Conservation (phyloP, 2,113 vertebrate species). For the Glaucidium brasilianum region DNA sequence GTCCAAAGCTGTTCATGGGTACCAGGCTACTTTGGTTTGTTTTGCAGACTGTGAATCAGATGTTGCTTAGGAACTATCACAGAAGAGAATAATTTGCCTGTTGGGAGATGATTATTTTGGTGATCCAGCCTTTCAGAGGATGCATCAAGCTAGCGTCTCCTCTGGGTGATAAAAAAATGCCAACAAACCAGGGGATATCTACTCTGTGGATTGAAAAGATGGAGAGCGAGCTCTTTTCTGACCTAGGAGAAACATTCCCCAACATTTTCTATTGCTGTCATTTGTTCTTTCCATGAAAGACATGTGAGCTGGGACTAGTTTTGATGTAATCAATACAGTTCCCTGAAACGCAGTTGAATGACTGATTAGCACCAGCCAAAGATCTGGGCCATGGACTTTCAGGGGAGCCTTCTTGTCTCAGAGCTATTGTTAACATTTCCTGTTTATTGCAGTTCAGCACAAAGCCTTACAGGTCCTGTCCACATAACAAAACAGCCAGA, state of each 20-base stretch:
- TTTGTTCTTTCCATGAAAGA: not conserved
- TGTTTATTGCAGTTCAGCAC: constrained; percentile 55
- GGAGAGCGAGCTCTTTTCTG: not conserved
- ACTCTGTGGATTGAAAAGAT: not conserved
- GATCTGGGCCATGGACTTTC: not conserved
- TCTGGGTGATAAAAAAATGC: not conserved
- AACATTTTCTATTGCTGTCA: not conserved
- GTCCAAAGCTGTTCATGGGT: not conserved
- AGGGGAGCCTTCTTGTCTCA: constrained; percentile 53
- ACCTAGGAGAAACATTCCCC: not conserved
- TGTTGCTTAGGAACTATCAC: not conserved
- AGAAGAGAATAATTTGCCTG: not conserved
- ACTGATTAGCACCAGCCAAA: constrained; percentile 36
- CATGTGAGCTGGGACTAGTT: not conserved
- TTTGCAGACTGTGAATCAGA: not conserved
- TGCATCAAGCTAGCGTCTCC: not conserved
- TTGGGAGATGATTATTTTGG: not conserved
- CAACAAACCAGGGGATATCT: not conserved
- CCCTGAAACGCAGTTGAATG: not conserved
- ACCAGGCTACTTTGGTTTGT: not conserved
- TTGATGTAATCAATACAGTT: not conserved
- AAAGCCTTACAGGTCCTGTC: constrained; percentile 28
- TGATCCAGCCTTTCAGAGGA: not conserved
- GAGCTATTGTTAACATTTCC: constrained; percentile 61
- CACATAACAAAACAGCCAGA: not conserved